These are phyloP conservation scores for Geotrypetes seraphini DNA, from an alignment of 2,797 vertebrate genomes.

Conservation along the genomic window DNA sequence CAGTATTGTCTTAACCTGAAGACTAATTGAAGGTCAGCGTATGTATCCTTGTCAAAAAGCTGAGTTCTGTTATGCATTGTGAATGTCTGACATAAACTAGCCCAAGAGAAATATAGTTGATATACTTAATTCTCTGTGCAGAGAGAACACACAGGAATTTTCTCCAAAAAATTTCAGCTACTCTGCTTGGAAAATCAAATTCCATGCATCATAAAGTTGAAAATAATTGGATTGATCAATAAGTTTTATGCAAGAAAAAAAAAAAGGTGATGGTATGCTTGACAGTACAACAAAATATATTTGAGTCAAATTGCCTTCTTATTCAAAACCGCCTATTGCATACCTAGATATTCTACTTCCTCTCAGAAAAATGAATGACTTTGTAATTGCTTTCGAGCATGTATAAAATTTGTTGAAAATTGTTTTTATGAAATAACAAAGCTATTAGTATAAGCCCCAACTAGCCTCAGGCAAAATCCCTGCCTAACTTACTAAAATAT, in stretches of 20 bases:
- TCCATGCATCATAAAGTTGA: slow-evolving; percentile 1
- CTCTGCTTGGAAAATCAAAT: slow-evolving; percentile 11
- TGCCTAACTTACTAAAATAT: too few species aligned
- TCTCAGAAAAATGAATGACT: not conserved
- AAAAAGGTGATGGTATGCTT: not conserved
- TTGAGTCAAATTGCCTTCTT: slow-evolving; percentile 10
- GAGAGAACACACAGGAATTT: slow-evolving; percentile 16
- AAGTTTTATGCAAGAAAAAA: not conserved
- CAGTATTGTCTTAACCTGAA: slow-evolving; percentile 78
- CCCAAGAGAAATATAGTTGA: slow-evolving; percentile 28
- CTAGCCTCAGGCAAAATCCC: too few species aligned
- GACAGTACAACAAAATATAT: not conserved
- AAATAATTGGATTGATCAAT: slow-evolving; percentile 10
- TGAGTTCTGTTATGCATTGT: slow-evolving; percentile 28
- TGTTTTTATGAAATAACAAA: too few species aligned
- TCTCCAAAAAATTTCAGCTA: not conserved
- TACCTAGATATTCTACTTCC: not conserved
- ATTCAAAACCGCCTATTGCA: not conserved
- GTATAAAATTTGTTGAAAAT: too few species aligned
- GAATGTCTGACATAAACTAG: slow-evolving; percentile 33
- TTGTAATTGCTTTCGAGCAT: too few species aligned
- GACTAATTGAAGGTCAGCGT: slow-evolving; percentile 89
- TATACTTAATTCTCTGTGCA: slow-evolving; percentile 24
- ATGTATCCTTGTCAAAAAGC: slow-evolving; percentile 66
- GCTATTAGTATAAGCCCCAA: too few species aligned